Evolutionary conservation across 1,140 invertebrate species (phyloP), one percentile per base, ranked within the genome.

Genomic region (Psix sp.): DNA sequence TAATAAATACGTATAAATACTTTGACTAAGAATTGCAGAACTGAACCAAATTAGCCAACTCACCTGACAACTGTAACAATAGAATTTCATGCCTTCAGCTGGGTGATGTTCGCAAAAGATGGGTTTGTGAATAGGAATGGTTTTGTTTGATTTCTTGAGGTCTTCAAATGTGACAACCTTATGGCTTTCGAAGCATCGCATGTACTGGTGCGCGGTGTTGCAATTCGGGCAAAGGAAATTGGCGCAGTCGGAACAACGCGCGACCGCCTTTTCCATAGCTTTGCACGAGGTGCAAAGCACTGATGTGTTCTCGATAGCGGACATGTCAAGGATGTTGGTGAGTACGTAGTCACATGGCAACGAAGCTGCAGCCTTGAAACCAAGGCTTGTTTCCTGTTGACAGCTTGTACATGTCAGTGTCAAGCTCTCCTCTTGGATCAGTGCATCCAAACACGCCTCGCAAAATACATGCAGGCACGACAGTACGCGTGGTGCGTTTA

Each of bases 161-260:
- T 96, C 94, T 79, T 97, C 95, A 82, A 97, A 94, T 14, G 92
- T 91, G 33, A 96, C 91, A 11, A 96, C 95, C 81, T 94, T 90
- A 77, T 98, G 96, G 77, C 94, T 95, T 85, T 97, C 95, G 84
- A 97, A 97, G 86, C 95, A 96, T 38, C 95, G 90, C 96, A 98
- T 98, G 76, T 93, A 94, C 82, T 96, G 93, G 86, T 98, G 96
- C 38, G 96, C 96, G 17, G 94, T 95, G 68, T 97, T 95, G 87
- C 96, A 98, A 82, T 96, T 95, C 14, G 92, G 91, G 87, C 96
- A 98, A 10, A 98, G 89, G 81, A 96, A 95, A 87, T 96, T 96
- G 74, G 95, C 95, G 86, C 96, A 98, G 82, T 97, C 95, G 66
- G 92, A 93, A 86, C 96, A 98, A 54, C 95, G 91, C 10, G 96